Conservation (phyloP, 2,797 vertebrate species). For the Knipowitschia caucasica region DNA sequence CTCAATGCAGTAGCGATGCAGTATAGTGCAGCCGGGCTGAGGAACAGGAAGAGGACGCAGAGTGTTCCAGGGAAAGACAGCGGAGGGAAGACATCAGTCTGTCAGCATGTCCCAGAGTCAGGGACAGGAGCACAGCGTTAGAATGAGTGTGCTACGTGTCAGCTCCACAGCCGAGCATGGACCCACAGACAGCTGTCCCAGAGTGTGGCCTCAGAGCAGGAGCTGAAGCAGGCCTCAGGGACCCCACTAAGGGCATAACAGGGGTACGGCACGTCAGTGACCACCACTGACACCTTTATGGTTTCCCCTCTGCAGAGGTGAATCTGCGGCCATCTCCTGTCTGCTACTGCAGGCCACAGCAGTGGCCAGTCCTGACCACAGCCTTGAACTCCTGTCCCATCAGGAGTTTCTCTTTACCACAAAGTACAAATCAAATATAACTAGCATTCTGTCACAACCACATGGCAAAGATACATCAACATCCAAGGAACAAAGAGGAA, state of each 20-base stretch:
- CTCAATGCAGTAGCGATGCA: too few relatives aligned
- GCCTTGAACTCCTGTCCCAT: background rate
- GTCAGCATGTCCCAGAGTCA: constrained; percentile 49
- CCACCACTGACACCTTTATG: constrained; percentile 63
- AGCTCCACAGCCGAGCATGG: background rate
- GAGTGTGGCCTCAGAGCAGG: constrained; percentile 59
- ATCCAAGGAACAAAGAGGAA: too few relatives aligned
- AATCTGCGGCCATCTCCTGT: constrained; percentile 51
- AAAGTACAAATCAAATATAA: too few relatives aligned
- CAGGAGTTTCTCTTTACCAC: too few relatives aligned
- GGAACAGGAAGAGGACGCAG: constrained; percentile 11
- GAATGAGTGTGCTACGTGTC: constrained; percentile 70
- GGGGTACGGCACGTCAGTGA: constrained; percentile 30
- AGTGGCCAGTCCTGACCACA: background rate
- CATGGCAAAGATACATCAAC: too few relatives aligned
- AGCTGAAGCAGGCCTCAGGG: constrained; percentile 49
- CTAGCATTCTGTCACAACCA: background rate
- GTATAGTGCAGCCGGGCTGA: background rate
- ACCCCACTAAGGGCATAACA: constrained; percentile 23
- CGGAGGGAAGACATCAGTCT: constrained; percentile 74
- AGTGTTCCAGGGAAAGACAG: constrained; percentile 50
- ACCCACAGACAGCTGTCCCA: constrained; percentile 37
- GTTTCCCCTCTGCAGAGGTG: constrained; percentile 52
- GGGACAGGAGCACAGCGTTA: constrained; percentile 31
- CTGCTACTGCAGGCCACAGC: constrained; percentile 25